Evolutionary conservation across 2,888 invertebrate species (phyloP).

Genomic region (Tethea ocularis): DNA sequence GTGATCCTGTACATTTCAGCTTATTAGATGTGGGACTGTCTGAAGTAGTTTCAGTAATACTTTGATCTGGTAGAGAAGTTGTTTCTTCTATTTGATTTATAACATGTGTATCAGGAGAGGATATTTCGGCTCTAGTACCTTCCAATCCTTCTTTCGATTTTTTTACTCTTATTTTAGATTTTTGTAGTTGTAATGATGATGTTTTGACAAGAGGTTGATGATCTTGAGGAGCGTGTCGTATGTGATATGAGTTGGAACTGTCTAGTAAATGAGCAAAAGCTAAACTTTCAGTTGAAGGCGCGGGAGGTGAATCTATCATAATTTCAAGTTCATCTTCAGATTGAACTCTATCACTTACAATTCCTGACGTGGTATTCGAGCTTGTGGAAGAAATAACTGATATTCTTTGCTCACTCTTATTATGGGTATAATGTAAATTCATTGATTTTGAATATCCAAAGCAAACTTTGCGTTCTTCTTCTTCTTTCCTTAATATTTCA

Average conservation of each 20-base stretch:
- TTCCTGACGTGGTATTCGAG: constrained; percentile 98
- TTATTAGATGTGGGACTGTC: constrained; percentile 84
- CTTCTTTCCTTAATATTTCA: constrained; percentile 92
- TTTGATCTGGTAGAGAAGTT: constrained; percentile 68
- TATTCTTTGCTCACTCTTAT: constrained; percentile 91
- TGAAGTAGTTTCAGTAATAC: constrained; percentile 74
- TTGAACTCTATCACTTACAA: constrained; percentile 97
- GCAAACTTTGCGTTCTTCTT: constrained; percentile 88
- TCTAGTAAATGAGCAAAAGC: constrained; percentile 91
- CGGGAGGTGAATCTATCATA: constrained; percentile 92
- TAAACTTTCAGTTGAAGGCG: constrained; percentile 93
- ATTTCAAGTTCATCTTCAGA: constrained; percentile 97
- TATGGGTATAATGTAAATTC: constrained; percentile 84
- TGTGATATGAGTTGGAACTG: constrained; percentile 79
- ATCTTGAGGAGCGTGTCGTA: constrained; percentile 61
- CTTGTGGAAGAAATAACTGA: constrained; percentile 96
- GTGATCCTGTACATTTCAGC: constrained; percentile 88
- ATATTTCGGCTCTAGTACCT: constrained; percentile 45
- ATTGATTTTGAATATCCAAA: constrained; percentile 88
- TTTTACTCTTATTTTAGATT: constrained; percentile 57
- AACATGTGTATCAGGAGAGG: constrained; percentile 48
- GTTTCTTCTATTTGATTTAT: constrained; percentile 61
- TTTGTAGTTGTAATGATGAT: constrained; percentile 67
- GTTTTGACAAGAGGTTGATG: constrained; percentile 62
- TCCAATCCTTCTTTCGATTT: constrained; percentile 57